Conservation (phyloP, 2,888 invertebrate species). For the Homarus gammarus region DNA sequence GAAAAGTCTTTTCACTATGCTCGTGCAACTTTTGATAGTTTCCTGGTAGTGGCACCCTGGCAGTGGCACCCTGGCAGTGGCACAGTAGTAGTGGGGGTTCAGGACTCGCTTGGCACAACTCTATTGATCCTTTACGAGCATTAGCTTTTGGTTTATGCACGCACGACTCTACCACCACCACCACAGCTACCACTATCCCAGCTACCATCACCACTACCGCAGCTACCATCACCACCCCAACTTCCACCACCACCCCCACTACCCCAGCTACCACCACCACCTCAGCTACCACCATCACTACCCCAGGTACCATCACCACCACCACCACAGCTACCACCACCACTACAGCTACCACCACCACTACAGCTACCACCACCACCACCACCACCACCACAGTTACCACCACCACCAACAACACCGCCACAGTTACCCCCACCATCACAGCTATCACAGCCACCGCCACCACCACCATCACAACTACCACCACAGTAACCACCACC, state of each 20-base stretch:
- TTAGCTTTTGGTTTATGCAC: conserved; percentile 36
- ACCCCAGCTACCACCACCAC: not conserved
- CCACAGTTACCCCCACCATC: not conserved
- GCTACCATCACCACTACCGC: not conserved
- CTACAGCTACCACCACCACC: too few relatives aligned
- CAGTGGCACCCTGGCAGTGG: not conserved
- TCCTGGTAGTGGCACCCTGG: not conserved
- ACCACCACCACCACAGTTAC: too few relatives aligned
- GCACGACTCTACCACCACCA: not conserved
- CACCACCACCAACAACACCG: too few relatives aligned
- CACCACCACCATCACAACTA: not conserved
- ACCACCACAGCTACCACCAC: not conserved
- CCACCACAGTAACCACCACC: not conserved
- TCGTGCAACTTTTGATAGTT: too few relatives aligned
- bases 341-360: too few relatives aligned
- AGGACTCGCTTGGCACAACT: conserved; percentile 11
- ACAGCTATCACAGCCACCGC: not conserved
- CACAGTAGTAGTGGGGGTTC: not conserved
- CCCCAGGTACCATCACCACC: too few relatives aligned
- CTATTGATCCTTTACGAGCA: conserved; percentile 22
- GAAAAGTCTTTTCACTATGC: too few relatives aligned
- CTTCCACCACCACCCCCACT: not conserved
- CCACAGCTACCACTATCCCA: not conserved
- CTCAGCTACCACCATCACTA: not conserved
- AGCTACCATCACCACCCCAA: not conserved